Evolutionary conservation across 1,140 invertebrate genomes (phyloP), one percentile per base, ranked within the genome.

Genomic region (Thrips palmi): DNA sequence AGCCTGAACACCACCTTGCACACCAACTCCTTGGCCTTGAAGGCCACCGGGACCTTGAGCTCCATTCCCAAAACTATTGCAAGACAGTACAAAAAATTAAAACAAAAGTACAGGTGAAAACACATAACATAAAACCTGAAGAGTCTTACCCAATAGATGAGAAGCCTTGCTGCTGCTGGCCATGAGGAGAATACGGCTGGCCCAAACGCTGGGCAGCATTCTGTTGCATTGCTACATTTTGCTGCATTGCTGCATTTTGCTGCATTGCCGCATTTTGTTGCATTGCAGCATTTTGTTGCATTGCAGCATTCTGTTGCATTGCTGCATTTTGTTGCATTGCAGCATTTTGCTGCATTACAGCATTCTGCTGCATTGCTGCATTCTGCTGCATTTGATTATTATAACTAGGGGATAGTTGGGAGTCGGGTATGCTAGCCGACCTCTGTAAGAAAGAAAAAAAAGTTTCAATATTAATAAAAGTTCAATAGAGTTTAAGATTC

Each of bases 341-440:
- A n/a, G n/a, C n/a, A n/a, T n/a, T n/a, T n/a, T n/a, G n/a, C n/a
- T n/a, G n/a, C n/a, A n/a, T n/a, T n/a, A 41, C 39, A 49, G 34
- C 44, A 19, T 32, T 39, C 39, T 48, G 53, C 34, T 51, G 54
- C 35, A 54, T 45, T 58, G 52, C 46, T 54, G 49, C 41, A 56
- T n/a, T n/a, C n/a, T n/a, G n/a, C n/a, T n/a, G n/a, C n/a, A n/a
- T n/a, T n/a, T n/a, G n/a, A n/a, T n/a, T n/a, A n/a, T n/a, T n/a
- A 54, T 71, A 77, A 49, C 63, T 65, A 21, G 74, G 73, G 47
- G 74, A 77, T 24, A 76, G 62, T 57, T 79, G 75, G 15, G 74
- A 69, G 53, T 80, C 77, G 46, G 74, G 64, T 45, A 77, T 64
- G 57, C 68, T 77, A 21, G 65, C 50, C 19, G 67, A 72, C 42